Evolutionary conservation across 2,113 vertebrate species (phyloP).

Genomic region (Rhineura floridana): DNA sequence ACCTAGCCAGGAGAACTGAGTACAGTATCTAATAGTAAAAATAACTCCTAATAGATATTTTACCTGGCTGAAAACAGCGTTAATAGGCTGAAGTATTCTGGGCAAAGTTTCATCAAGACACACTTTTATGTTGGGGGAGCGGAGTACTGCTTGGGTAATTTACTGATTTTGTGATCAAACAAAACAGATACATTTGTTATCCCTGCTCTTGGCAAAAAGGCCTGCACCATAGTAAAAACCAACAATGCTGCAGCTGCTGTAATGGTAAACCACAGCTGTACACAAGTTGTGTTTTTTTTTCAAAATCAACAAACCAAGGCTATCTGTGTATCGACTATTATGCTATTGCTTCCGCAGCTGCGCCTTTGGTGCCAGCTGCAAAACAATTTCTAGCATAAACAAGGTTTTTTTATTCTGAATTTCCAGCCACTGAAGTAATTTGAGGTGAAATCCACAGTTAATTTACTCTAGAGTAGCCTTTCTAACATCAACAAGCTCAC

Average conservation of each 20-base stretch:
- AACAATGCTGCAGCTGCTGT: background rate
- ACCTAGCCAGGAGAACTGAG: background rate
- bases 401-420: background rate
- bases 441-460: constrained; percentile 6
- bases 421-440: background rate
- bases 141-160: background rate
- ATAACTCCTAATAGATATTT: background rate
- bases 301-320: background rate
- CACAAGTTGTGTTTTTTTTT: background rate
- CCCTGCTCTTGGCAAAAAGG: background rate
- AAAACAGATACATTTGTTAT: background rate
- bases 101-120: background rate
- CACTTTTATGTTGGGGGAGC: background rate
- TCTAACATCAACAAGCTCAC: background rate
- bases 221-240: background rate
- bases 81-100: constrained; percentile 10
- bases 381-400: constrained; percentile 13
- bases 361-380: constrained; percentile 14
- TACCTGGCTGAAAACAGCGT: constrained; percentile 18
- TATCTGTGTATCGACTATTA: background rate
- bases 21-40: background rate
- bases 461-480: background rate
- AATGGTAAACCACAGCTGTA: background rate
- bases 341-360: constrained; percentile 2
- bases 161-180: constrained; percentile 17